phyloP scores from a whole-genome alignment of 2,888 invertebrate species.

The Coremacera marginata region DNA sequence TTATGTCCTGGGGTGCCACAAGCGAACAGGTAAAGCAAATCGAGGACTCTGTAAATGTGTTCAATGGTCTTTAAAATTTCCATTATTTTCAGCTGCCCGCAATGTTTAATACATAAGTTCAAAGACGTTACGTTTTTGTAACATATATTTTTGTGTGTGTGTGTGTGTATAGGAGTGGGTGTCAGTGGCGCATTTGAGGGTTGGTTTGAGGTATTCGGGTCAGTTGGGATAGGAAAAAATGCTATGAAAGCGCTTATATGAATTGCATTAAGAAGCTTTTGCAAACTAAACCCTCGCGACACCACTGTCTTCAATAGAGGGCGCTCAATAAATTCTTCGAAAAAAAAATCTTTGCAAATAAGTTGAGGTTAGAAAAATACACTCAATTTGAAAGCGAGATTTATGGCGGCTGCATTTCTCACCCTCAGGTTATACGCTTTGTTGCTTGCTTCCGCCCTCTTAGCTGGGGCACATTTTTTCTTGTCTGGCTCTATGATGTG shows the following conservation, averaged over 20 bases:
- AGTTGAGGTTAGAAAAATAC: background rate
- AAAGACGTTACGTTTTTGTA: background rate
- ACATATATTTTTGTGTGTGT: background rate
- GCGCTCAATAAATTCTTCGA: background rate
- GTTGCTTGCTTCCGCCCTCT: background rate
- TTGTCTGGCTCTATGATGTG: background rate
- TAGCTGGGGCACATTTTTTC: background rate
- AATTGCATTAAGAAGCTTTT: too few species aligned
- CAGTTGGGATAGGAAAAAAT: too few species aligned
- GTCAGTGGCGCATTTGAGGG: background rate
- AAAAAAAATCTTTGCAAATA: background rate
- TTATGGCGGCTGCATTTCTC: background rate
- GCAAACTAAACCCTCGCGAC: too few species aligned
- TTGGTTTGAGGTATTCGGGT: too few species aligned
- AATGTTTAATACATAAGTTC: background rate
- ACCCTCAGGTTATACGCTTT: background rate
- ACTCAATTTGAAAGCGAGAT: background rate
- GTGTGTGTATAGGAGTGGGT: background rate
- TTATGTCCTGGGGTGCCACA: background rate
- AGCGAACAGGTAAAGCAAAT: background rate
- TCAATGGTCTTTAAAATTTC: background rate
- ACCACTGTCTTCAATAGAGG: too few species aligned
- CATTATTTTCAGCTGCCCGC: slow-evolving; percentile 1
- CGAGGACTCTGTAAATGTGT: background rate
- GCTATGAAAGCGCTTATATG: too few species aligned